A percentile compares a stretch with the other conserved stretches of the same genome.
Evolutionary conservation across 2,888 invertebrate species (phyloP).

Genomic region (Troilus luridus): DNA sequence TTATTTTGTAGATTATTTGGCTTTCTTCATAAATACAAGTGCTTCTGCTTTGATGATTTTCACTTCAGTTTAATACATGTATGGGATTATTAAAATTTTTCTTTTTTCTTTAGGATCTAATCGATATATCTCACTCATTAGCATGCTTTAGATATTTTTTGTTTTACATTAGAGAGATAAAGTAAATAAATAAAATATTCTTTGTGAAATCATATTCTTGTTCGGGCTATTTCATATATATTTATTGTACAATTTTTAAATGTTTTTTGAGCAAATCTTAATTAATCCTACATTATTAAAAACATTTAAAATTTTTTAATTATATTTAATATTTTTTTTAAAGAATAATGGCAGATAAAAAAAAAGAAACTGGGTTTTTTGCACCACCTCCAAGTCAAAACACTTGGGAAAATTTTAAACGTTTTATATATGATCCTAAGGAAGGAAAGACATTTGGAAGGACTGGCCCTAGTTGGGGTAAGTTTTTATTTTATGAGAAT

Average conservation of each 20-base stretch:
- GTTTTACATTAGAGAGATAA: not conserved
- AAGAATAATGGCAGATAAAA: slow-evolving; percentile 54
- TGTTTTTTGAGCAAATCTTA: not conserved
- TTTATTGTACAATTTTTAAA: not conserved
- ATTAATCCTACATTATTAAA: not conserved
- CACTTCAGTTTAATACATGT: not conserved
- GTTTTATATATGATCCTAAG: slow-evolving; percentile 84
- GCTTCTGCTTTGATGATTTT: slow-evolving; percentile 20
- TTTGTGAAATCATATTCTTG: not conserved
- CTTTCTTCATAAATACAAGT: not conserved
- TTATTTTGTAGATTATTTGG: not conserved
- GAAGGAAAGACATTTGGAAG: slow-evolving; percentile 83
- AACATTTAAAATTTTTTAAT: not conserved
- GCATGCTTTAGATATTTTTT: not conserved
- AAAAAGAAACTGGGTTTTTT: slow-evolving; percentile 59
- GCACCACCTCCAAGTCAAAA: slow-evolving; percentile 74
- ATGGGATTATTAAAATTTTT: not conserved
- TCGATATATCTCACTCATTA: not conserved
- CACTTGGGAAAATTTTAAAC: slow-evolving; percentile 74
- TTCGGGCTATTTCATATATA: not conserved
- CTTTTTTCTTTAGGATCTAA: too few species aligned
- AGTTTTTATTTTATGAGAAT: slow-evolving; percentile 69
- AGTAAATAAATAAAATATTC: not conserved
- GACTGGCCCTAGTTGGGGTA: slow-evolving; percentile 87
- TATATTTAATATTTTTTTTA: not conserved